Base-by-base conservation (phyloP, 1,140 invertebrate species). In the Procambarus clarkii region DNA sequence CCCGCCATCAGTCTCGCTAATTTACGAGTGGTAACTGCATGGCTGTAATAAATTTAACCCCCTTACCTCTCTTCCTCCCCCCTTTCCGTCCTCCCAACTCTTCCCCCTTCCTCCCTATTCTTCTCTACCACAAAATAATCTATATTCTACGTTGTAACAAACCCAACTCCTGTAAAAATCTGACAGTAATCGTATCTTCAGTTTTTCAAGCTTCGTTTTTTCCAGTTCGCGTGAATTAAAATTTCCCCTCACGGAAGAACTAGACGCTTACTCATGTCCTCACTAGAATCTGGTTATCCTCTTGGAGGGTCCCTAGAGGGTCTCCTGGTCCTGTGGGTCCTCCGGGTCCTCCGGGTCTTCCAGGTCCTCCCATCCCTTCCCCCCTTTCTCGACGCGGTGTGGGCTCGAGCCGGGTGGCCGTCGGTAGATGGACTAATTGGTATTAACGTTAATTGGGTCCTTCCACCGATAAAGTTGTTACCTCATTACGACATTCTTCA, bases 401-500 rank as follows among this genome's bases (percentile, higher is more conserved):
- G 77, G 8, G 44, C 77, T 24, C 84, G 34, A 76, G 86, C 54
- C 64, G 86, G 86, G 54, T 80, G 86, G 86, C 44, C 86, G 77
- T 21, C 44, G 45, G 77, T 88, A 88, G 86, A 88, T 87, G 77
- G 86, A 81, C 78, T 88, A 81, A 88, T 81, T 88, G 86, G 86
- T 81, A 88, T 88, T 79, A 88, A 88, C 86, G 86, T 81, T 88
- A 88, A 88, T 81, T 88, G 86, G 86, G 86, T 79, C 78, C 78
- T 80, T 88, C 86, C 86, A 88, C 58, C 77, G 86, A 88, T 88
- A 81, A 88, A 88, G 77, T 88, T 69, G 77, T 88, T 88, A 88
- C 77, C 78, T 88, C 86, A 81, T 88, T 88, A 81, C 86, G 18
- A 76, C 76, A 60, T 60, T 88, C 77, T 79, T 79, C 78, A 88